Evolutionary conservation across 1,140 invertebrate genomes (phyloP), one percentile per base, ranked within the genome.

Genomic region (Panagrolaimus sp.): DNA sequence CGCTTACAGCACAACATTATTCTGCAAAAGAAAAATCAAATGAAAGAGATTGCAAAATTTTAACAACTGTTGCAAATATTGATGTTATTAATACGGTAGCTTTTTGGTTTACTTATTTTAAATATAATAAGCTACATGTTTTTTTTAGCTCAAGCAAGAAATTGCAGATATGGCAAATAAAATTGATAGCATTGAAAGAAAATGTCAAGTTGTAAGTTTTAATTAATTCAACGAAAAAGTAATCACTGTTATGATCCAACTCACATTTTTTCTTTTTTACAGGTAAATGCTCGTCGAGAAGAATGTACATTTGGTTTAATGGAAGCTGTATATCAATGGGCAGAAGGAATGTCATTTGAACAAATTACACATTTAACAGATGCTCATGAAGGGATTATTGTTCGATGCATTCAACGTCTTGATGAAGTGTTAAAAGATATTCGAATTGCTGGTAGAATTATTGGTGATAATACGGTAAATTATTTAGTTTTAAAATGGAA

Each of bases 321-420:
- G 13, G 87, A 92, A 80, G 92, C 96, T 11, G 92, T 97, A 0
- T 93, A 96, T 83, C 91, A 97, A 82, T 98, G 96, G 96, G 68
- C 75, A 46, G 74, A 57, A 72, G 83, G 86, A 61, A 85, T 91
- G 88, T 89, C 91, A 0, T 98, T 98, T 84, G 88, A 89, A 0
- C 90, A 95, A 74, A 96, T 98, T 61, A 95, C 93, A 88, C 86
- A 89, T 65, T 84, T 94, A 48, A 96, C 93, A 0, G 91, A 94
- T 71, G 90, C 96, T 2, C 94, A 98, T 83, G 96, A 98, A 86
- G 96, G 96, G 3, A 92, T 97, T 46, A 97, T 98, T 78, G 95
- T 98, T 0, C 87, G 94, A 46, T 96, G 92, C 80, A 98, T 99
- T 70, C 94, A 97, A 82, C 89, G 97, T 76, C 84, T 99, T 31